Conservation (phyloP, 2,797 vertebrate genomes). For the Pangasius djambal region DNA sequence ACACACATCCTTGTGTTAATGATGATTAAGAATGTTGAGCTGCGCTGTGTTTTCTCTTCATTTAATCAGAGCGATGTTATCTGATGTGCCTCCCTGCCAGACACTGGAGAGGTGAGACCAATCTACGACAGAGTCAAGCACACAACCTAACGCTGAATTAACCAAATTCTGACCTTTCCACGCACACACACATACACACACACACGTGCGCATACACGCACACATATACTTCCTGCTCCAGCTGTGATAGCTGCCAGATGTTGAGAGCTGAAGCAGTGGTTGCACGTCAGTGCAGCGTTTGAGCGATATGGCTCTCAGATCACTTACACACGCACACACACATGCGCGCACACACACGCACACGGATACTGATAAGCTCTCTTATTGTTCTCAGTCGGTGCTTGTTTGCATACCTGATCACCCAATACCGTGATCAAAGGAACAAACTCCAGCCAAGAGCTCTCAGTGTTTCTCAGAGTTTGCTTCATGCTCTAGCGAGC, state of each 20-base stretch:
- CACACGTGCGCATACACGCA: conserved; percentile 14
- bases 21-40: conserved; percentile 42
- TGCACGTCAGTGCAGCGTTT: conserved; percentile 37
- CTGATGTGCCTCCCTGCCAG: conserved; percentile 42
- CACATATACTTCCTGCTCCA: conserved; percentile 46
- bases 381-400: conserved; percentile 11
- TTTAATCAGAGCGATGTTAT: conserved; percentile 52
- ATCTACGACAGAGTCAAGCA: conserved; percentile 17
- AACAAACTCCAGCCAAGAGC: conserved; percentile 14
- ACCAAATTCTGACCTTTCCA: conserved; percentile 46
- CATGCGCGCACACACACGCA: conserved; percentile 25
- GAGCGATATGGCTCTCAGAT: conserved; percentile 36
- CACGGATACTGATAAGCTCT: background rate
- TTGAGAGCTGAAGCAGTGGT: conserved; percentile 41
- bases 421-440: conserved; percentile 34
- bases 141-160: conserved; percentile 44
- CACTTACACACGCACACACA: conserved; percentile 21
- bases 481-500: conserved; percentile 29
- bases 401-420: conserved; percentile 42
- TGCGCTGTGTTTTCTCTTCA: conserved; percentile 40
- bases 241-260: conserved; percentile 61
- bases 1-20: conserved; percentile 38
- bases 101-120: conserved; percentile 31
- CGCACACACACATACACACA: conserved; percentile 35
- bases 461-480: background rate